Percentiles rank a stretch among this genome's conserved stretches.
These are phyloP conservation scores for Mionectes olivaceus DNA, from an alignment of 2,797 vertebrate species.

Conservation along the genomic window DNA sequence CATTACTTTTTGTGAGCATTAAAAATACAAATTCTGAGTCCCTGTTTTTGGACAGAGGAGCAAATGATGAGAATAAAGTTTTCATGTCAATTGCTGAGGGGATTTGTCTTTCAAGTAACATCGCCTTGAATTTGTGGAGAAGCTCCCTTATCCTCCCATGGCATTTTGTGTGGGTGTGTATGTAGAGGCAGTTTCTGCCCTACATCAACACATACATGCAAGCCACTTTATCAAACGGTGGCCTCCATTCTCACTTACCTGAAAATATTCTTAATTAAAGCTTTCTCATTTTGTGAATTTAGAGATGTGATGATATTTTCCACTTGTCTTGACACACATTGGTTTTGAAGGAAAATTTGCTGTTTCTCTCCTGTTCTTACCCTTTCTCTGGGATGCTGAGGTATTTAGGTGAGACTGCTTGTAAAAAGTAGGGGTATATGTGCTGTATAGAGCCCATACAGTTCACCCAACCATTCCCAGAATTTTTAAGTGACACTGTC, in stretches of 20 bases:
- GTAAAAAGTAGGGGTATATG: background rate
- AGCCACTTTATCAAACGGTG: background rate
- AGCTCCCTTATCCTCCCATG: background rate
- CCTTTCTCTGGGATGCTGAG: background rate
- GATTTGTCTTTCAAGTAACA: background rate
- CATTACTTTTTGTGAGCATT: background rate
- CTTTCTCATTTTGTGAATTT: background rate
- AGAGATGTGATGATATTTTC: background rate
- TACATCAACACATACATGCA: accelerated
- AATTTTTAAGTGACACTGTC: too few species aligned
- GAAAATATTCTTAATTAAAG: background rate
- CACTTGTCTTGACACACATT: background rate
- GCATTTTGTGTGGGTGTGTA: background rate
- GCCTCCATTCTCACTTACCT: background rate
- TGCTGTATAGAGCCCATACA: background rate
- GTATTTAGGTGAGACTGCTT: background rate
- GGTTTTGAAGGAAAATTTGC: background rate
- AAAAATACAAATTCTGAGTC: background rate
- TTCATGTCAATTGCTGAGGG: background rate
- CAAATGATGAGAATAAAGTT: background rate
- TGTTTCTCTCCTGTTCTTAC: background rate
- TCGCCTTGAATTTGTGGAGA: background rate
- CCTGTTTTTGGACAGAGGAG: background rate
- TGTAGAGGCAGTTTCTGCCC: background rate
- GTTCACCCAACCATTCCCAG: background rate